Conservation (phyloP, 35 echinoderm and acorn worm species). For the Ophioderma brevispina region DNA sequence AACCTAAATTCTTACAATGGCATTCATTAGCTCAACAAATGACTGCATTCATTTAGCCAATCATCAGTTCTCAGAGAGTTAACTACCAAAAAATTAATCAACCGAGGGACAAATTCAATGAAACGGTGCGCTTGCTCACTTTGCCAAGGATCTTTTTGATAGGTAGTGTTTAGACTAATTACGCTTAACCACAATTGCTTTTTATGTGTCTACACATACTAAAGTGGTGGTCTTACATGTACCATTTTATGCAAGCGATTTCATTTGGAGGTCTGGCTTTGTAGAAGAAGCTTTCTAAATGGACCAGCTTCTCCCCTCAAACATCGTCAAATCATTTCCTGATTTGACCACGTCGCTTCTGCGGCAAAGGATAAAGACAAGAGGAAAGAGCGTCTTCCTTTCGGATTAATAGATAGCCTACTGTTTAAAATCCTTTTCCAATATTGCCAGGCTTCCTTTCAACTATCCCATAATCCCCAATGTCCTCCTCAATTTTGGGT, state of each 20-base stretch:
- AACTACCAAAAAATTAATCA: too few relatives aligned
- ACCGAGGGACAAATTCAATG: too few relatives aligned
- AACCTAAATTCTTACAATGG: too few relatives aligned
- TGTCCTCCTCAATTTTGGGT: conserved; percentile 13
- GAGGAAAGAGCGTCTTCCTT: background rate
- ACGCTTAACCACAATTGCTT: background rate
- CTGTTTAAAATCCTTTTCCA: background rate
- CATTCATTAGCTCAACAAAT: too few relatives aligned
- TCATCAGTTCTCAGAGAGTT: too few relatives aligned
- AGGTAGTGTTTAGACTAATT: background rate
- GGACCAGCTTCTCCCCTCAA: background rate
- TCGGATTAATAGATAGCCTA: background rate
- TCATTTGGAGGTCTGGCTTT: background rate
- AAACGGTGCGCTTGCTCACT: too few relatives aligned
- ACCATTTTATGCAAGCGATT: background rate
- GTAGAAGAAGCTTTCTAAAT: background rate
- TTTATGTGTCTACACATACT: background rate
- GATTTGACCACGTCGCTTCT: background rate
- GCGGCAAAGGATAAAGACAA: background rate
- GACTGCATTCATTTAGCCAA: too few relatives aligned
- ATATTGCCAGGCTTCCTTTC: background rate
- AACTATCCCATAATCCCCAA: background rate
- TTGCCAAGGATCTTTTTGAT: background rate
- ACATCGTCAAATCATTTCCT: background rate
- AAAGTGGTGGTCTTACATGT: background rate